Evolutionary conservation across 2,113 vertebrate genomes (phyloP), one percentile per base, ranked within the genome.

Genomic region (Gambusia affinis): DNA sequence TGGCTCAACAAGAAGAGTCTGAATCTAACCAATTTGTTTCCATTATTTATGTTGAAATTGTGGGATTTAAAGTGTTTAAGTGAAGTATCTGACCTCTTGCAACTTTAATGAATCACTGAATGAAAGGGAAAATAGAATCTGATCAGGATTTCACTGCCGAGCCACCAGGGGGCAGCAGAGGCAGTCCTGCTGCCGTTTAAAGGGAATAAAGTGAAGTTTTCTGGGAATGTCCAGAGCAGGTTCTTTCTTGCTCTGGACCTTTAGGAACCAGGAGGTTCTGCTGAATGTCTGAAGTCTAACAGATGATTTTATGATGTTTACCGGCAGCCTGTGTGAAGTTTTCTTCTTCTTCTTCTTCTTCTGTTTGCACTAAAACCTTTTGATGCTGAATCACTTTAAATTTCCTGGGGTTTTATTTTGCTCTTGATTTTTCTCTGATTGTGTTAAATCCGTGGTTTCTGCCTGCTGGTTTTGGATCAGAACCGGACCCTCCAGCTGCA

Each of bases 311-410:
- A 14, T 62, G 12, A 28, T 31, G 28, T 29, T 29, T 62, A 29
- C 60, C 60, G 8, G 60, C 60, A 62, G 60, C 28, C 28, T 31
- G 60, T 30, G 28, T 30, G 29, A 29, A 62, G 51, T n/a, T 57
- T 10, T 12, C 37, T 44, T 44, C 39, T 10, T 12, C 37, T 10
- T 12, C 37, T 44, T 44, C 39, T 10, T 12, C 37, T 44, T 29
- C 66, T 67, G 66, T 67, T 67, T 67, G 66, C 66, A 67, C 66
- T 67, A 67, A 47, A 67, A 47, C 39, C 64, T 47, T n/a, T 44
- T 42, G 66, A 30, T 27, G n/a, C 24, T 27, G 37, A 27, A 44
- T 28, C 65, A 64, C 62, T 64, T 64, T 30, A 62, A 62, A 14
- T 12, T 62, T 67, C 2, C 39, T 27, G 42, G 67, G 17, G 5